Base-by-base conservation (phyloP, 2,888 invertebrate genomes). In the Anaspis maculata region DNA sequence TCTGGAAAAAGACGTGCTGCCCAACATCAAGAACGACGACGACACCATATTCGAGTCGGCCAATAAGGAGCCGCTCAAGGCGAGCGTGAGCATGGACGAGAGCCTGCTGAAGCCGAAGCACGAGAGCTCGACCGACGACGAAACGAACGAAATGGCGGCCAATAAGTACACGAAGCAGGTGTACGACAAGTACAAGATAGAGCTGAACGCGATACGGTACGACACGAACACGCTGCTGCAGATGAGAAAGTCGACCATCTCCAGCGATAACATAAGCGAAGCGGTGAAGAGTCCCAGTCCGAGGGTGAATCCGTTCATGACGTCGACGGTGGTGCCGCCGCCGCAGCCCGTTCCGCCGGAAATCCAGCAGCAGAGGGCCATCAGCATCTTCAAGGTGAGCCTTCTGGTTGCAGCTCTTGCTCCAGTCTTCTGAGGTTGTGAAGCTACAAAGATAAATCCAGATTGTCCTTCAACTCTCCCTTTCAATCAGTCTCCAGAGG, bases 361-460 rank as follows among this genome's bases (percentile, higher is more conserved):
- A 63, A 84, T 90, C 33, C 86, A 87, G 52, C 82, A 83, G 49
- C 88, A 90, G 57, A 74, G 87, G 46, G 76, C 80, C 31, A 71
- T 79, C 27, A 88, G 89, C 52, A 84, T 89, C 40, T 77, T 81
- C 44, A 90, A 86, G 73, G 91, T 83, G 66, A 62, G 57, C 32
- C 1, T 21, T n/a, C n/a, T n/a, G n/a, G n/a, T n/a, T n/a, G n/a
- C n/a, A n/a, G n/a, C n/a, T n/a, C n/a, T n/a, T n/a, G n/a, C n/a
- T n/a, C n/a, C n/a, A n/a, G n/a, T n/a, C n/a, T n/a, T n/a, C n/a
- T n/a, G n/a, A n/a, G n/a, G n/a, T n/a, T n/a, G n/a, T n/a, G n/a
- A n/a, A n/a, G n/a, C n/a, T n/a, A n/a, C n/a, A n/a, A n/a, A n/a
- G n/a, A n/a, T n/a, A n/a, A n/a, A n/a, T n/a, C n/a, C n/a, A n/a